phyloP scores from a whole-genome alignment of 2,797 vertebrate species.

The Percopsis omiscomaycus region DNA sequence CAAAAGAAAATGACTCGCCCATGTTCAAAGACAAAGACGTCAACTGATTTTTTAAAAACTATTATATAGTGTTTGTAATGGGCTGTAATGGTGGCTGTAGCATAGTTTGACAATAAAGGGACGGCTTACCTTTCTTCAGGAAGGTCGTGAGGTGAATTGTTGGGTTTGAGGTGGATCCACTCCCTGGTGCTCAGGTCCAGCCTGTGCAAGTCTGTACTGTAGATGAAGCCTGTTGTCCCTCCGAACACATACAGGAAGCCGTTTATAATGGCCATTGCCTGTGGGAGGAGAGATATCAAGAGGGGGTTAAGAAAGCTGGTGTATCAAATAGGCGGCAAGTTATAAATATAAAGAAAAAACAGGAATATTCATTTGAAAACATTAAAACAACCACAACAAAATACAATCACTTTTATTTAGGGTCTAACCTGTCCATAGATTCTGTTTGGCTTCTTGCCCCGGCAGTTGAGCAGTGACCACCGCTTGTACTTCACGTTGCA shows the following conservation, averaged over 20 bases:
- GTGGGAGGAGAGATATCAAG: conserved; percentile 1
- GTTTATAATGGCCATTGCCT: conserved; percentile 91
- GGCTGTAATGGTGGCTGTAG: background rate
- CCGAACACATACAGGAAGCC: conserved; percentile 96
- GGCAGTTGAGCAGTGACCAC: conserved; percentile 94
- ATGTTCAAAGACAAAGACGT: too few relatives aligned
- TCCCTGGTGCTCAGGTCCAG: conserved; percentile 94
- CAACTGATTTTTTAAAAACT: too few relatives aligned
- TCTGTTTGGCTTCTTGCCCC: conserved; percentile 94
- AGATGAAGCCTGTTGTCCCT: conserved; percentile 96
- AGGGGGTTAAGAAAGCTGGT: background rate
- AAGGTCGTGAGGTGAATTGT: conserved; percentile 92
- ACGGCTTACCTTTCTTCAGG: conserved; percentile 89
- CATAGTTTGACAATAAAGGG: background rate
- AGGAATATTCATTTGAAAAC: background rate
- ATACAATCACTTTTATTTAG: background rate
- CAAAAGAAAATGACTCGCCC: background rate
- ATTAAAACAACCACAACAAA: background rate
- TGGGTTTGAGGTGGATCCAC: conserved; percentile 95
- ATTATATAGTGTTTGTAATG: background rate
- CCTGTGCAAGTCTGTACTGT: conserved; percentile 96
- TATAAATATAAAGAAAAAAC: too few relatives aligned
- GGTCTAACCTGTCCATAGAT: conserved; percentile 93
- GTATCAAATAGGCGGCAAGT: background rate
- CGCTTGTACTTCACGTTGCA: conserved; percentile 97